phyloP scores from a whole-genome alignment of 2,113 vertebrate species.

The Onychorhynchus coronatus region DNA sequence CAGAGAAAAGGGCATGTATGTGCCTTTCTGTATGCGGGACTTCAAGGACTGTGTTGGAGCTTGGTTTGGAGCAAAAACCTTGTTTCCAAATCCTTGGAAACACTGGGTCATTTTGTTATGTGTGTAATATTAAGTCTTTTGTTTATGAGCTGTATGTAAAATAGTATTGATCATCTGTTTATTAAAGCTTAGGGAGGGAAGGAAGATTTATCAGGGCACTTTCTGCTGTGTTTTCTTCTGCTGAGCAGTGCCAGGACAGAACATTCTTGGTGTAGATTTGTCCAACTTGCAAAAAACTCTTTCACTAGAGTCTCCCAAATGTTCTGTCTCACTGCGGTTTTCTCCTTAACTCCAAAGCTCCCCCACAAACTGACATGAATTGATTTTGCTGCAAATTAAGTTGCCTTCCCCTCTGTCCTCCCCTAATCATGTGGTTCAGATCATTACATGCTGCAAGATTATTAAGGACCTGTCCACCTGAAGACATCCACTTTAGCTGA shows the following conservation, averaged over 20 bases:
- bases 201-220: background rate
- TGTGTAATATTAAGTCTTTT: background rate
- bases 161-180: background rate
- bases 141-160: background rate
- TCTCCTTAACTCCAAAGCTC: background rate
- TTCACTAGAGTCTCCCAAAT: background rate
- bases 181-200: background rate
- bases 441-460: fast-evolving
- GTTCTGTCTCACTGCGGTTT: background rate
- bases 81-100: background rate
- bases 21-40: fast-evolving
- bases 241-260: background rate
- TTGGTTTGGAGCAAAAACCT: background rate
- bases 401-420: background rate
- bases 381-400: background rate
- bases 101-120: background rate
- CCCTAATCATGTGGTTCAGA: background rate
- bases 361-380: background rate
- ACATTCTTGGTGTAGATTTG: background rate
- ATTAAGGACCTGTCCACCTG: background rate
- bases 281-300: background rate
- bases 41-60: background rate
- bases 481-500: background rate
- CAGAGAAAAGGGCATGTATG: background rate
- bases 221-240: background rate